Base-by-base conservation (phyloP, 2,888 invertebrate genomes). In the Volucella bombylans region DNA sequence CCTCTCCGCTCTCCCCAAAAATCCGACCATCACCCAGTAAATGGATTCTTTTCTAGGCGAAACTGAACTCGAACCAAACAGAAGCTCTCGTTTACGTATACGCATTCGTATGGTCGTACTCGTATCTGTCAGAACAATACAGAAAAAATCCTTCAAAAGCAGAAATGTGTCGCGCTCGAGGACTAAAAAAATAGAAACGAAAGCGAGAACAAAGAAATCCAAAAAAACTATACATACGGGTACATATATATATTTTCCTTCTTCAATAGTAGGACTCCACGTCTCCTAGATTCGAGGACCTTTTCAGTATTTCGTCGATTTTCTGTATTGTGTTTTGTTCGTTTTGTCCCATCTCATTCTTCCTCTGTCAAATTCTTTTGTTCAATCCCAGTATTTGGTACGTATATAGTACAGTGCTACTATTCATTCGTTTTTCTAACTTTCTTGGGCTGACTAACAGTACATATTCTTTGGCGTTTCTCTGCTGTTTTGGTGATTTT, bases 91-190 rank as follows among this genome's bases (percentile, higher is more conserved):
- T 31, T 31, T 31, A 31, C 31, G 31, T 31, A 31, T 31, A 6
- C 31, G 31, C 6, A 31, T 31, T 31, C 31, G 31, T 31, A 31
- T 31, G 31, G 31, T 31, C 31, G 31, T 31, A 31, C 0, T 31
- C 6, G 31, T 65, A 54, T 55, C 49, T 11, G 39, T 49, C 61
- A 81, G 74, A 87, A 57, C 23, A 71, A 81, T 50, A 79, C 18
- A 89, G 88, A 65, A 69, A 67, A 72, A 67, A 57, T 88, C 88
- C 89, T 90, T 89, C 80, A 89, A 90, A 89, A 90, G 89, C 89
- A 89, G 88, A 90, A 90, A 90, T 90, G 88, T 90, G 90, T 90
- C 90, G 89, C 90, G 89, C 88, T 89, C 83, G 72, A 85, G 62
- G 87, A 87, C 57, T 41, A 74, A 88, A 31, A 31, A 89, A 88